Base-by-base conservation (phyloP, 2,888 invertebrate genomes). In the Candidula unifasciata region DNA sequence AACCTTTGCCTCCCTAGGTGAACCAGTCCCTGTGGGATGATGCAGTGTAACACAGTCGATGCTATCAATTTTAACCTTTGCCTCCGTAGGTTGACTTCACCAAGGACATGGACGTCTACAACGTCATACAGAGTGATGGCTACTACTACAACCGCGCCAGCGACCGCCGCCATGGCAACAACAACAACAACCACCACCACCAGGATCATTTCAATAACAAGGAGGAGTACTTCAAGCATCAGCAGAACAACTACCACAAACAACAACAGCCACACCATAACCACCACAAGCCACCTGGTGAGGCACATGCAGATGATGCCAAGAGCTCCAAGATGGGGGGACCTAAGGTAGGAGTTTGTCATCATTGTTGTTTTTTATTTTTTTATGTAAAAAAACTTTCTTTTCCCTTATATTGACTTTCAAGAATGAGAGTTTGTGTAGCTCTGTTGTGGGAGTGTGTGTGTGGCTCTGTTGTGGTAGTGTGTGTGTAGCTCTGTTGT, bases 51-150 rank as follows among this genome's bases (percentile, higher is more conserved):
- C 6, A 71, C 33, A 74, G 10, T 1, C 27, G 18, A 6, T 33
- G 18, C 21, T 69, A 18, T n/a, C n/a, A n/a, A n/a, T n/a, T 68
- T 68, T 68, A 68, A 8, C n/a, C 10, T 8, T 21, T 27, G 27
- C 27, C 6, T 27, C 33, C 3, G 35, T 66, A 97, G 90, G 97
- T 98, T 0, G 97, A 98, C 94, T 97, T 98, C 92, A 96, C 96
- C 86, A 95, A 95, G 80, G 97, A 97, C 0, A 88, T 86, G 44
- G 88, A 87, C 78, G 85, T 85, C n/a, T 86, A 88, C 71, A 87
- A 88, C 64, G 88, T 87, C 35, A 97, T 97, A 21, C 97, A 97
- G 93, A 98, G 97, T 92, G 98, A 91, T 85, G 90, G 89, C 21
- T 87, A 89, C 85, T 91, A 89, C 85, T 89, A 97, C 54, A 95